Percentiles rank a stretch among this genome's conserved stretches.
Evolutionary conservation across 2,888 invertebrate genomes (phyloP).

Genomic region (Mesorhabditis spiculigera): DNA sequence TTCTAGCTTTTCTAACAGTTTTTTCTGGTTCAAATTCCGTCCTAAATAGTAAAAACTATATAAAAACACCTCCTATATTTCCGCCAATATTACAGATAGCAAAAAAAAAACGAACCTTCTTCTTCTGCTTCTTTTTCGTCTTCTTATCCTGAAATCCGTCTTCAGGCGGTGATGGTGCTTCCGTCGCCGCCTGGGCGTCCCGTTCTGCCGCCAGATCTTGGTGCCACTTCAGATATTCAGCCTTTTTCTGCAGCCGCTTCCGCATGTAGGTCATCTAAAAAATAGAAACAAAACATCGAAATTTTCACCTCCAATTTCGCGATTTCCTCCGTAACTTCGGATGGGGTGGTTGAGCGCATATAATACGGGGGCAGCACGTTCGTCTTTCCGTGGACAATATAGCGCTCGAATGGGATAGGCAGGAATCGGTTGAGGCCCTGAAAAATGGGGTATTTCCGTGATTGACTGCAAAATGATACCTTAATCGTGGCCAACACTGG

Average conservation of each 20-base stretch:
- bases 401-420: conserved; percentile 56
- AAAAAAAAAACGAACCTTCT: too few relatives aligned
- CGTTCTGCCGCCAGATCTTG: neutral
- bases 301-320: neutral
- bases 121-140: too few relatives aligned
- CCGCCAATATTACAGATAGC: too few relatives aligned
- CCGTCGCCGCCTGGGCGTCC: neutral
- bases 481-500: conserved; percentile 74
- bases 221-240: neutral
- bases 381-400: conserved; percentile 46
- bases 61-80: too few relatives aligned
- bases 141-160: too few relatives aligned
- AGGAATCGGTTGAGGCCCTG: conserved; percentile 37
- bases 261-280: neutral
- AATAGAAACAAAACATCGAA: neutral
- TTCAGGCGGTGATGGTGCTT: neutral
- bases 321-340: neutral
- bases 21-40: too few relatives aligned
- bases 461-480: conserved; percentile 30
- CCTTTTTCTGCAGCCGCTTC: neutral
- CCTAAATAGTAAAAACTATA: too few relatives aligned
- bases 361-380: conserved; percentile 39
- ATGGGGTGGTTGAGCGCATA: conserved; percentile 11
- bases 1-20: too few relatives aligned
- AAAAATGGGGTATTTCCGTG: conserved; percentile 8